Evolutionary conservation across 2,113 vertebrate species (phyloP), one percentile per base, ranked within the genome.

Genomic region (Oxygymnocypris stewartii): DNA sequence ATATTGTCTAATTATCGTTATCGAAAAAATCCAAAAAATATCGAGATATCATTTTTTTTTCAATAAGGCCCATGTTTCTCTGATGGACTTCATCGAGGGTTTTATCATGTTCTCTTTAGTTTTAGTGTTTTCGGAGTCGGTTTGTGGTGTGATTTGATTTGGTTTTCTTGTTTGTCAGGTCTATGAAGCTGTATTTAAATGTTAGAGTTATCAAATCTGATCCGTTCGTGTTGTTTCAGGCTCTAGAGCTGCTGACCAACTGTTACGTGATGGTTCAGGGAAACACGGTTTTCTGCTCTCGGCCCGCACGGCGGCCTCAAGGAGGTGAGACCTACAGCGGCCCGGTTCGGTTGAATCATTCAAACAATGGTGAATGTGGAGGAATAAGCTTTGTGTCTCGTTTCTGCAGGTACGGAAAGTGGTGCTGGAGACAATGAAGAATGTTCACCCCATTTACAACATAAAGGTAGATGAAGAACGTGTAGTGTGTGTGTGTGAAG

Each of bases 191-290:
- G 14, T 18, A 6, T 2, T 76, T 7, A 12, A 49, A 14, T 9
- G 11, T 16, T 3, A 16, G 6, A 25, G 47, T 35, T 28, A 8
- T 51, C 4, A 76, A 37, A 75, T 51, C 31, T 63, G 0, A 23
- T 63, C 9, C 1, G 84, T 75, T 0, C 1, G 90, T 75, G 83
- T 4, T 51, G 61, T 20, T 84, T 82, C 81, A 99, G 98, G 98
- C 98, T 0, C 90, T 99, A 87, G 98, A 99, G 92, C 92, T 99
- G 75, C 91, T 99, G 89, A 99, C 97, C 31, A 96, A 94, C 93
- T 99, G 98, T 92, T 99, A 99, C 4, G 95, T 99, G 85, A 97
- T 99, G 98, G 97, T 99, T 88, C 98, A 99, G 90, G 98, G 98
- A 12, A 99, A 99, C 93, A 99, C 98, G 0, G 97, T 99, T 84